A percentile compares a stretch with the other conserved stretches of the same genome.
Evolutionary conservation across 1,140 invertebrate genomes (phyloP).

Genomic region (Drosophila bipectinata): DNA sequence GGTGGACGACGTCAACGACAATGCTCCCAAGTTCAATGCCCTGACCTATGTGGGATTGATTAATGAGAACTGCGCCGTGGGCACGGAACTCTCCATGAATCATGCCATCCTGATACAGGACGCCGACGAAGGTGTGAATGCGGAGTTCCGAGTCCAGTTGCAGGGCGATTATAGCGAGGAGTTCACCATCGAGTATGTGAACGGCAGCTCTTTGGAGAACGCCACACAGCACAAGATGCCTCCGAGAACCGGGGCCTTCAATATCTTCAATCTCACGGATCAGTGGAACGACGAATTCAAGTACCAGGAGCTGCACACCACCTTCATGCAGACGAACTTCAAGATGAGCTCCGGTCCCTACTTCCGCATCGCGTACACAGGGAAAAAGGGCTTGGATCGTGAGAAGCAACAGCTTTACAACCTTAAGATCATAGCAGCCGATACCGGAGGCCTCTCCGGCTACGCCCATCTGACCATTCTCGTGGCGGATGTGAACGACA

Average conservation of each 20-base stretch:
- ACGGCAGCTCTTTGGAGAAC: constrained; percentile 39
- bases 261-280: constrained; percentile 79
- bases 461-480: constrained; percentile 89
- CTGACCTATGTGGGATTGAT: constrained; percentile 91
- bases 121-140: constrained; percentile 91
- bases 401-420: constrained; percentile 89
- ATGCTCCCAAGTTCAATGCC: constrained; percentile 92
- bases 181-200: constrained; percentile 88
- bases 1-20: constrained; percentile 96
- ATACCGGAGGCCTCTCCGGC: constrained; percentile 89
- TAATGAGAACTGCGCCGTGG: constrained; percentile 90
- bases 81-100: constrained; percentile 89
- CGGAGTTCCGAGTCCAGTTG: constrained; percentile 89
- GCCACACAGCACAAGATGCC: constrained; percentile 49
- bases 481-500: constrained; percentile 93
- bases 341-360: constrained; percentile 67
- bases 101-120: constrained; percentile 89
- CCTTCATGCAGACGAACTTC: constrained; percentile 71
- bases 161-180: constrained; percentile 90
- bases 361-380: constrained; percentile 70
- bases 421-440: constrained; percentile 89
- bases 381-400: constrained; percentile 88
- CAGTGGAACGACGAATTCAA: constrained; percentile 82
- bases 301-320: constrained; percentile 78
- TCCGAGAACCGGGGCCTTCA: constrained; percentile 52